These are phyloP conservation scores for Lucifuga dentata DNA, from an alignment of 2,113 vertebrate genomes.

Conservation along the genomic window DNA sequence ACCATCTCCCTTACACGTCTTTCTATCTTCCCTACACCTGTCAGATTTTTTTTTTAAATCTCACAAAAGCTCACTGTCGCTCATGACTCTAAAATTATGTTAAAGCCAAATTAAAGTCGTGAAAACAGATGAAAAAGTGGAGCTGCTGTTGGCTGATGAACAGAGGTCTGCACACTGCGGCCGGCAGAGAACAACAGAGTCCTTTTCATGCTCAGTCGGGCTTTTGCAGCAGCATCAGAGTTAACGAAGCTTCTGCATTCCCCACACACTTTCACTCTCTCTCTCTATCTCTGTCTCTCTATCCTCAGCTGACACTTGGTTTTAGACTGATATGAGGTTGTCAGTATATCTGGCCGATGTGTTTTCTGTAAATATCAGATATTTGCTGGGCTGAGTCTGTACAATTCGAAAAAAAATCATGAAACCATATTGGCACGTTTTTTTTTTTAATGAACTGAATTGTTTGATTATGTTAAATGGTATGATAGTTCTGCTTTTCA, in stretches of 20 bases:
- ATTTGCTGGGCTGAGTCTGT: too few species aligned
- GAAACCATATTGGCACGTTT: too few species aligned
- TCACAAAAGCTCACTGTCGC: conserved; percentile 42
- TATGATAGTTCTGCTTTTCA: too few species aligned
- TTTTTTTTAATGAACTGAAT: too few species aligned
- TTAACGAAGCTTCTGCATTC: conserved; percentile 74
- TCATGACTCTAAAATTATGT: conserved; percentile 46
- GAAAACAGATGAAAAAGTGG: conserved; percentile 47
- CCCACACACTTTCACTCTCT: conserved; percentile 54
- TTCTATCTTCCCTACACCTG: conserved; percentile 19
- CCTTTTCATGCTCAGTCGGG: conserved; percentile 66
- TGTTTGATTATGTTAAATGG: too few species aligned
- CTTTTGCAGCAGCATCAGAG: conserved; percentile 64
- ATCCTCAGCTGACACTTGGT: conserved; percentile 44
- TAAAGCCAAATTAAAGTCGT: conserved; percentile 47
- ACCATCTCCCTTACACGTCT: conserved; percentile 47
- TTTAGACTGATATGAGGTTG: conserved; percentile 16
- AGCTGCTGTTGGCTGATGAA: conserved; percentile 59
- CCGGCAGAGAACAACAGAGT: conserved; percentile 75
- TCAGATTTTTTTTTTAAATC: neutral
- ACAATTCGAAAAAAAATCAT: too few species aligned
- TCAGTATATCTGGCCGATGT: too few species aligned
- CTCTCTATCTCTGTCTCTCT: conserved; percentile 36
- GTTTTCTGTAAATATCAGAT: too few species aligned
- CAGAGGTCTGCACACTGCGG: conserved; percentile 67